Evolutionary conservation across 1,140 invertebrate genomes (phyloP).

Genomic region (Drosophila parvula): DNA sequence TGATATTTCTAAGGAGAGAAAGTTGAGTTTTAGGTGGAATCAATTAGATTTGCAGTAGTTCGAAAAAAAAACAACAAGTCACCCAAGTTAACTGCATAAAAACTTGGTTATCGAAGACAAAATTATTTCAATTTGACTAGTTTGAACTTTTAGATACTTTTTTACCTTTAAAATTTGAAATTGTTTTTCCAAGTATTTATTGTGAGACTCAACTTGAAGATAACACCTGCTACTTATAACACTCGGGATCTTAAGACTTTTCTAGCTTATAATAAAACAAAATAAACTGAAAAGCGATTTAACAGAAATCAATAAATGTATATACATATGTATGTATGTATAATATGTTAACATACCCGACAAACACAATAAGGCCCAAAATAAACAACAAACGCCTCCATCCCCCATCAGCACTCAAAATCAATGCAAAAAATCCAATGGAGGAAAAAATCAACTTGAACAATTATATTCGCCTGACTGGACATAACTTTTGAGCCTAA

Average conservation of each 20-base stretch:
- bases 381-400: constrained; percentile 17
- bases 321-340: no score
- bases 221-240: neutral
- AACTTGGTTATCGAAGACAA: neutral
- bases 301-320: constrained; percentile 49
- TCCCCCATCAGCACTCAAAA: constrained; percentile 15
- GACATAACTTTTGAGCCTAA: constrained; percentile 56
- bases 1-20: constrained; percentile 90
- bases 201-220: neutral
- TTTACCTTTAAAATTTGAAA: neutral
- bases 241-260: neutral
- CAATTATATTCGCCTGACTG: constrained; percentile 69
- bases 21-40: constrained; percentile 14
- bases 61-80: constrained; percentile 14
- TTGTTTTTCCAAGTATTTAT: neutral
- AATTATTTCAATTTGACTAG: neutral
- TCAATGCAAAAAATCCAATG: constrained; percentile 38
- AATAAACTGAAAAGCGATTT: constrained; percentile 56
- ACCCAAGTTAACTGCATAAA: neutral
- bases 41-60: neutral
- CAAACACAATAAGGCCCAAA: constrained; percentile 62
- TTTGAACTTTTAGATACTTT: neutral
- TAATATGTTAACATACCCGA: neutral
- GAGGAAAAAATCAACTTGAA: constrained; percentile 70
- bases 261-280: neutral